Conservation (phyloP, 2,888 invertebrate species). For the Dryadula phaetusa region DNA sequence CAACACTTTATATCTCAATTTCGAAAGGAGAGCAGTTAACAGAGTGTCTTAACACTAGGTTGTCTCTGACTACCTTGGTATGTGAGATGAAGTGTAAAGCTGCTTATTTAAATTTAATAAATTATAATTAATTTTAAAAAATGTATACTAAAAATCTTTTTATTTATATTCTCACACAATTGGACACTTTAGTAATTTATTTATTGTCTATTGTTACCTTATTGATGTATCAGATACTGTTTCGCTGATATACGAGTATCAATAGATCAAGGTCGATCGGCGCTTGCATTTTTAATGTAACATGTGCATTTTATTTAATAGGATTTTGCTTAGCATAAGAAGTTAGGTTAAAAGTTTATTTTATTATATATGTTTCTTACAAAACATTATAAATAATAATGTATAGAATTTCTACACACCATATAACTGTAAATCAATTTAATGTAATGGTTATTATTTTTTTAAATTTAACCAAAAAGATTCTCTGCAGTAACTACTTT, state of each 20-base stretch:
- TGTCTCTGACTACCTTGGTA: too few relatives aligned
- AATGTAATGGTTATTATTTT: too few relatives aligned
- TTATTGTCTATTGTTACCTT: slow-evolving; percentile 1
- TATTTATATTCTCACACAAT: not conserved
- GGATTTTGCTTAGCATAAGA: not conserved
- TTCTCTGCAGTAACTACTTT: not conserved
- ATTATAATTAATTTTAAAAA: not conserved
- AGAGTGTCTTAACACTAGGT: too few relatives aligned
- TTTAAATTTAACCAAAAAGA: not conserved
- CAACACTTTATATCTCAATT: too few relatives aligned
- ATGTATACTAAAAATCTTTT: not conserved
- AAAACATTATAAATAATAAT: too few relatives aligned
- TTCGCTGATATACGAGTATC: slow-evolving; percentile 35
- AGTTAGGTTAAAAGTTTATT: too few relatives aligned
- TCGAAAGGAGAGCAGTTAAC: too few relatives aligned
- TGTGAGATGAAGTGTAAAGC: too few relatives aligned
- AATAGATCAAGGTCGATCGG: slow-evolving; percentile 25
- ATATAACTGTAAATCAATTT: too few relatives aligned
- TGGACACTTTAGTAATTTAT: not conserved
- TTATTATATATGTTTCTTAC: too few relatives aligned
- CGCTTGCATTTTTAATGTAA: slow-evolving; percentile 1
- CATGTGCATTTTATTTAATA: not conserved
- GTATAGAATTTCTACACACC: too few relatives aligned
- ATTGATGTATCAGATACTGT: slow-evolving; percentile 30
- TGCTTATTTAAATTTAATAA: too few relatives aligned